phyloP scores from a whole-genome alignment of 2,888 invertebrate species.

The Plagodis pulveraria region DNA sequence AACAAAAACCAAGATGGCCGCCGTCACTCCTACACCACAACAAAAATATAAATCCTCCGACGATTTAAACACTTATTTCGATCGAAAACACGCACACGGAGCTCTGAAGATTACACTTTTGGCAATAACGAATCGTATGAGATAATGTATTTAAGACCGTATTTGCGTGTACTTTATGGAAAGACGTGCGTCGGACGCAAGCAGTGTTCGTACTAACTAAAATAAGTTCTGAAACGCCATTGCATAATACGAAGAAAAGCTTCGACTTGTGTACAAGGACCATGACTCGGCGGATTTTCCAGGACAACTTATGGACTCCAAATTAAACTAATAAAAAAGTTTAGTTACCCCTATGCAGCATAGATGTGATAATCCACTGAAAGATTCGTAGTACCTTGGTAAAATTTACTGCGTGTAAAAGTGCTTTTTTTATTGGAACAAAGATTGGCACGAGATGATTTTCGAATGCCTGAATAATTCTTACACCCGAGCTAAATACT shows the following conservation, averaged over 20 bases:
- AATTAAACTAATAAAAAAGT: neutral
- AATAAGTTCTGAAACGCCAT: conserved; percentile 75
- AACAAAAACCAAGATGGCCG: conserved; percentile 58
- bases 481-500: too few relatives aligned
- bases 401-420: too few relatives aligned
- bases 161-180: conserved; percentile 36
- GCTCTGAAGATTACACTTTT: conserved; percentile 34
- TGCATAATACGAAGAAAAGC: conserved; percentile 82
- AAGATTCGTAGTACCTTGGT: too few relatives aligned
- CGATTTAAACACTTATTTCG: conserved; percentile 22
- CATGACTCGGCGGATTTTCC: conserved; percentile 44
- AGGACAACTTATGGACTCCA: conserved; percentile 27
- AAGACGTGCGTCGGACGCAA: conserved; percentile 56
- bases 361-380: too few relatives aligned
- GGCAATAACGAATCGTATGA: conserved; percentile 31
- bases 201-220: conserved; percentile 73
- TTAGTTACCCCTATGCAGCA: too few relatives aligned
- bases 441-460: too few relatives aligned
- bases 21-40: conserved; percentile 41
- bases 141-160: conserved; percentile 14
- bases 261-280: conserved; percentile 55
- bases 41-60: neutral
- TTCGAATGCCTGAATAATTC: too few relatives aligned
- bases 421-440: too few relatives aligned
- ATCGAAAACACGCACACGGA: conserved; percentile 12